A percentile compares a stretch with the other conserved stretches of the same genome.
These are phyloP conservation scores for Elysia crispata DNA, from an alignment of 2,888 invertebrate genomes.

Conservation along the genomic window DNA sequence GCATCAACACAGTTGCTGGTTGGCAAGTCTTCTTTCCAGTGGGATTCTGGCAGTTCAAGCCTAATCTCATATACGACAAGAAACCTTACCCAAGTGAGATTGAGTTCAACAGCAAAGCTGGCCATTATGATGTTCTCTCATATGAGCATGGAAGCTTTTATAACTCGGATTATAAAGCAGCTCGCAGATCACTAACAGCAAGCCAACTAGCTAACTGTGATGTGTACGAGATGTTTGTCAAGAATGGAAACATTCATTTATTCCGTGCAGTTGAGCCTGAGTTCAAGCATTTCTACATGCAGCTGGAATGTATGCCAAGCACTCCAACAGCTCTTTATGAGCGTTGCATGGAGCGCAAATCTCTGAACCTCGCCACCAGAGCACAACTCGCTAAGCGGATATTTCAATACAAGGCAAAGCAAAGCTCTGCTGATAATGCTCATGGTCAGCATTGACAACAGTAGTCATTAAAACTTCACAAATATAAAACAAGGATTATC, in stretches of 20 bases:
- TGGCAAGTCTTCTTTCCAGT: slow-evolving; percentile 95
- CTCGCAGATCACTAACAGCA: slow-evolving; percentile 81
- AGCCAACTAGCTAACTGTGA: slow-evolving; percentile 59
- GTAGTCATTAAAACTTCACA: too few relatives aligned
- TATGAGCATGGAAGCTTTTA: slow-evolving; percentile 89
- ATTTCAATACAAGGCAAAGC: slow-evolving; percentile 67
- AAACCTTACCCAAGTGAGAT: slow-evolving; percentile 71
- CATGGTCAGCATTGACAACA: neutral
- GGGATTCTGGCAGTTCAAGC: slow-evolving; percentile 92
- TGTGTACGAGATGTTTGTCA: slow-evolving; percentile 85
- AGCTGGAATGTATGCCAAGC: slow-evolving; percentile 67
- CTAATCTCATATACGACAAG: slow-evolving; percentile 78
- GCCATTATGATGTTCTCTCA: slow-evolving; percentile 87
- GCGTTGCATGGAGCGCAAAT: slow-evolving; percentile 65
- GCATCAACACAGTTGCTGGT: slow-evolving; percentile 94
- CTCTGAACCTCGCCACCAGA: slow-evolving; percentile 70
- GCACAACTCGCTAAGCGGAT: slow-evolving; percentile 74
- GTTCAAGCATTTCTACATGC: slow-evolving; percentile 81
- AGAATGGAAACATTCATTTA: slow-evolving; percentile 83
- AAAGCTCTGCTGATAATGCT: slow-evolving; percentile 6
- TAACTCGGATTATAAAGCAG: slow-evolving; percentile 85
- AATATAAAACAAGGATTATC: too few relatives aligned
- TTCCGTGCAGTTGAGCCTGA: slow-evolving; percentile 90
- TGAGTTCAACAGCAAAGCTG: slow-evolving; percentile 78
- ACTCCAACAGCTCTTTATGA: slow-evolving; percentile 58